These are phyloP conservation scores for Dicycla oo DNA, from an alignment of 2,888 invertebrate genomes.

Conservation along the genomic window DNA sequence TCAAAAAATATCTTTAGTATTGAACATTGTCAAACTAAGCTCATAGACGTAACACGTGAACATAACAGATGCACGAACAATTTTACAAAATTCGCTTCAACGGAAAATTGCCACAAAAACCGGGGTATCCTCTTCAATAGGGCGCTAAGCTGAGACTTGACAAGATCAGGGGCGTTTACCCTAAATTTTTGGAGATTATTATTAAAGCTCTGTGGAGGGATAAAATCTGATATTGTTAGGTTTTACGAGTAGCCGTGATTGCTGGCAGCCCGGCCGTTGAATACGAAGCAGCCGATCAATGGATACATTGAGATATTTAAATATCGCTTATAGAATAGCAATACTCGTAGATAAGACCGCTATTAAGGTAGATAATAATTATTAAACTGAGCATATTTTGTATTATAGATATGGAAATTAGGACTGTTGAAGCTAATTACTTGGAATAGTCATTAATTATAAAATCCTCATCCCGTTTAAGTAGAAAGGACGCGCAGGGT, in stretches of 20 bases:
- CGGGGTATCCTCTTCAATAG: slow-evolving; percentile 59
- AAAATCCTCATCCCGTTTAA: background rate
- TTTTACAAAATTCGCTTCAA: slow-evolving; percentile 46
- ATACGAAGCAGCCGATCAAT: slow-evolving; percentile 67
- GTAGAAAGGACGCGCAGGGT: background rate
- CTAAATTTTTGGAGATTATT: slow-evolving; percentile 69
- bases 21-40: background rate
- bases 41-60: background rate
- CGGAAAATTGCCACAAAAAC: slow-evolving; percentile 58
- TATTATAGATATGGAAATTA: slow-evolving; percentile 1
- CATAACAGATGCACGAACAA: slow-evolving; percentile 8
- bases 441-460: slow-evolving; percentile 5
- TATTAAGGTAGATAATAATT: slow-evolving; percentile 29
- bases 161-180: slow-evolving; percentile 67
- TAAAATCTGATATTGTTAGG: slow-evolving; percentile 72
- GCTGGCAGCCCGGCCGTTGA: slow-evolving; percentile 61
- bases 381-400: slow-evolving; percentile 3
- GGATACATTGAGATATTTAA: slow-evolving; percentile 57
- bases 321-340: slow-evolving; percentile 47
- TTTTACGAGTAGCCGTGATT: slow-evolving; percentile 75
- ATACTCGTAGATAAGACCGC: slow-evolving; percentile 30
- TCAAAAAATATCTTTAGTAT: background rate
- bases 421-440: slow-evolving; percentile 5
- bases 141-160: slow-evolving; percentile 65
- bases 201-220: slow-evolving; percentile 70